A percentile compares a stretch with the other conserved stretches of the same genome.
Evolutionary conservation across 2,113 vertebrate species (phyloP).

Genomic region (Osmerus eperlanus): DNA sequence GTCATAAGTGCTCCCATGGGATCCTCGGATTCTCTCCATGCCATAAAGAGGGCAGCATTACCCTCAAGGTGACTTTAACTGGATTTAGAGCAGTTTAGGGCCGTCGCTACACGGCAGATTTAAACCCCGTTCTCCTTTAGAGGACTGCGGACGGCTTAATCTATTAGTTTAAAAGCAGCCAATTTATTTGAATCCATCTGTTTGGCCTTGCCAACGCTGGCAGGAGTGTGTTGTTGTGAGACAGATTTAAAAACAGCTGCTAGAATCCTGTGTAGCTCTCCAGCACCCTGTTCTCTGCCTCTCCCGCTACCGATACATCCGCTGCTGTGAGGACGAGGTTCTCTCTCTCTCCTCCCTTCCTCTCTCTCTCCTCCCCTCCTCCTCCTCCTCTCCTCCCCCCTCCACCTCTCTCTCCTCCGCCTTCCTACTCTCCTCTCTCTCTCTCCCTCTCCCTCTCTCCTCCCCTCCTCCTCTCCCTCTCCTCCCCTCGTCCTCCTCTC

Average conservation of each 20-base stretch:
- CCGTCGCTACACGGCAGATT: constrained; percentile 65
- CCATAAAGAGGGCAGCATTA: constrained; percentile 72
- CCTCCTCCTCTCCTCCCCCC: constrained; percentile 33
- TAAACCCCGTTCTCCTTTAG: constrained; percentile 64
- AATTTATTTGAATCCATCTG: constrained; percentile 77
- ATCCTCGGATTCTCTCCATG: constrained; percentile 68
- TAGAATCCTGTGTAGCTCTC: constrained; percentile 48
- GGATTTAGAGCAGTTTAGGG: constrained; percentile 68
- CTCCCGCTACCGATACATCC: constrained; percentile 33
- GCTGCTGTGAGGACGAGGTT: not conserved
- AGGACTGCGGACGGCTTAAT: constrained; percentile 66
- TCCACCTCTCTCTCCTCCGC: constrained; percentile 69
- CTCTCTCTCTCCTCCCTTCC: constrained; percentile 71
- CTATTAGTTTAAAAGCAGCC: constrained; percentile 74
- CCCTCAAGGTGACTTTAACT: constrained; percentile 80
- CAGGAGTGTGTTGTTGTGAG: constrained; percentile 59
- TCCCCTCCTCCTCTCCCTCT: constrained; percentile 7
- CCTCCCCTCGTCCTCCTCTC: constrained; percentile 68
- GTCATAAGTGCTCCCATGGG: constrained; percentile 65
- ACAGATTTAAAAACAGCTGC: constrained; percentile 74
- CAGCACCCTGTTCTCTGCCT: constrained; percentile 39
- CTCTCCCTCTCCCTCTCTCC: constrained; percentile 53
- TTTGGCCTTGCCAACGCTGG: constrained; percentile 64
- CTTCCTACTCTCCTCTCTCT: constrained; percentile 78
- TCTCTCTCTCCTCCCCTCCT: constrained; percentile 69